A percentile compares a stretch with the other conserved stretches of the same genome.
Conservation (phyloP, 2,113 vertebrate species). For the Ranitomeya imitator region DNA sequence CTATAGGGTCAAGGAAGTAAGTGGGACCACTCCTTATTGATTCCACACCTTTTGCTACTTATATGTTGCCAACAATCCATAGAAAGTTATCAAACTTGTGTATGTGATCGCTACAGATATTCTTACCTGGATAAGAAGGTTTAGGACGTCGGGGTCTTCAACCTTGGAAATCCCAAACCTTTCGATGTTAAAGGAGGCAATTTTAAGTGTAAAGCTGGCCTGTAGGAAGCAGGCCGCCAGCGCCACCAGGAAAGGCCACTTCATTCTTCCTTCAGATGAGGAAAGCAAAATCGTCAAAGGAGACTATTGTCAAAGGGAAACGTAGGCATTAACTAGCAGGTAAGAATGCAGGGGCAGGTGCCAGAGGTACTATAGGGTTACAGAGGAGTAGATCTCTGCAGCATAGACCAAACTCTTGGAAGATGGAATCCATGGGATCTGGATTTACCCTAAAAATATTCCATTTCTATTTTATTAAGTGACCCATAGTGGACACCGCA, state of each 20-base stretch:
- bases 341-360: constrained; percentile 2
- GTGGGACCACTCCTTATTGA: neutral
- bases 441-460: too few species aligned
- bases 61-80: too few species aligned
- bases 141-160: neutral
- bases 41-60: neutral
- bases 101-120: neutral
- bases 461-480: neutral
- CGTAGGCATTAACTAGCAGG: too few species aligned
- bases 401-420: neutral
- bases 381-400: neutral
- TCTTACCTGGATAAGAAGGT: constrained; percentile 51
- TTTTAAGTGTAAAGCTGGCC: constrained; percentile 35
- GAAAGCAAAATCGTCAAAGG: neutral
- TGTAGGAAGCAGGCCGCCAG: constrained; percentile 41
- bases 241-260: constrained; percentile 6
- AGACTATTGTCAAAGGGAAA: neutral
- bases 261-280: constrained; percentile 37
- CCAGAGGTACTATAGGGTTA: neutral
- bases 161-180: constrained; percentile 48
- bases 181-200: constrained; percentile 54
- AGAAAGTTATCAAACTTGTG: neutral
- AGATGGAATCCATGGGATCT: neutral
- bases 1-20: neutral
- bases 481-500: neutral